These are phyloP conservation scores for Papilio machaon DNA, from an alignment of 1,140 invertebrate genomes.

Conservation along the genomic window DNA sequence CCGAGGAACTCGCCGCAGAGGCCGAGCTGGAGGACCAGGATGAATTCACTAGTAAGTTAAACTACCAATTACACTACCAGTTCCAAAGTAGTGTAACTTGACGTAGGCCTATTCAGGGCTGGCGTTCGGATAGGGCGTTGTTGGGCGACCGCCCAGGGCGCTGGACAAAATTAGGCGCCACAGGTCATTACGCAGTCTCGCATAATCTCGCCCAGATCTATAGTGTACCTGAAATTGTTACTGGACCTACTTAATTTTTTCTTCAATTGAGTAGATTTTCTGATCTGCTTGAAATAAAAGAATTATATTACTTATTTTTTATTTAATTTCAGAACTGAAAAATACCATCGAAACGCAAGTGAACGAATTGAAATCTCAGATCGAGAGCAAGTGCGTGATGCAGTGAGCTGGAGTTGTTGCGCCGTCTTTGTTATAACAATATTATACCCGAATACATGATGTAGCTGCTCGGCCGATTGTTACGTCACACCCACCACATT, in stretches of 20 bases:
- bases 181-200: no score
- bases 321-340: slow-evolving; percentile 92
- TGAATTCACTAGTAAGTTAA: slow-evolving; percentile 96
- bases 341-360: slow-evolving; percentile 97
- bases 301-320: slow-evolving; percentile 44
- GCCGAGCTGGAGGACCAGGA: slow-evolving; percentile 97
- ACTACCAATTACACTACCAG: background rate
- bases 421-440: slow-evolving; percentile 50
- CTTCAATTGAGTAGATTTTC: no score
- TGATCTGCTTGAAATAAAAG: background rate
- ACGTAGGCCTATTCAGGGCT: no score
- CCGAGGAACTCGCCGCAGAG: slow-evolving; percentile 97
- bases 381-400: slow-evolving; percentile 96
- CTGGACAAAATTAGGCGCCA: no score
- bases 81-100: background rate
- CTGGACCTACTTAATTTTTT: no score
- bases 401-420: slow-evolving; percentile 83
- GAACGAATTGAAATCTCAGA: slow-evolving; percentile 95
- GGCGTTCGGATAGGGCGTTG: no score
- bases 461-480: slow-evolving; percentile 74
- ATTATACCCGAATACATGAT: slow-evolving; percentile 73
- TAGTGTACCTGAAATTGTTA: no score
- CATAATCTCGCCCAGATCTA: no score
- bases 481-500: slow-evolving; percentile 54
- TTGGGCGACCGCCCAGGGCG: no score